A percentile compares a stretch with the other conserved stretches of the same genome.
Evolutionary conservation across 2,113 vertebrate genomes (phyloP).

Genomic region (Anarrhichthys ocellatus): DNA sequence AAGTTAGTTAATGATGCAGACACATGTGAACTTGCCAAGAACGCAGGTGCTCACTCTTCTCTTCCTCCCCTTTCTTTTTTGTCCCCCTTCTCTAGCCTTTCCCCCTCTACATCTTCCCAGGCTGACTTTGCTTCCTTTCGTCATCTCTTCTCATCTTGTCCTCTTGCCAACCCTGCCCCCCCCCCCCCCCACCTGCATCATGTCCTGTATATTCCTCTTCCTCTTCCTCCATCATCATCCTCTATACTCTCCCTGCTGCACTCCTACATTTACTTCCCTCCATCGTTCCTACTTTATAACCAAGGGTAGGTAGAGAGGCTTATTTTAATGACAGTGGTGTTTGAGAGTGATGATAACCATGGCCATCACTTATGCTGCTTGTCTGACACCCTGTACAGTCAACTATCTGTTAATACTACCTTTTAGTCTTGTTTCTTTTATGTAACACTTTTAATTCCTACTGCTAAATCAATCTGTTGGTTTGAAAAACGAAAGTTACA

Average conservation of each 20-base stretch:
- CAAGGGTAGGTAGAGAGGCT: neutral
- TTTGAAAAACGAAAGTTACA: slow-evolving; percentile 26
- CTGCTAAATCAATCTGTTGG: slow-evolving; percentile 10
- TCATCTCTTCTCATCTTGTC: slow-evolving; percentile 44
- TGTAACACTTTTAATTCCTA: slow-evolving; percentile 9
- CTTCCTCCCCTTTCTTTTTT: neutral
- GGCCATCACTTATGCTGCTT: neutral
- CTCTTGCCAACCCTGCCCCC: neutral
- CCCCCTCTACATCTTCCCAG: slow-evolving; percentile 24
- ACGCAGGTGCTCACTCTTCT: neutral
- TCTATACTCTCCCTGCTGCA: neutral
- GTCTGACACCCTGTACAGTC: neutral
- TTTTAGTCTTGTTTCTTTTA: neutral
- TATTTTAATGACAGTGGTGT: neutral
- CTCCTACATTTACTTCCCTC: neutral
- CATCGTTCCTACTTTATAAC: neutral
- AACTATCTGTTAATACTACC: neutral
- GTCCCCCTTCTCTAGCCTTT: neutral
- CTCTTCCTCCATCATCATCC: neutral
- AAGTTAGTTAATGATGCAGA: neutral
- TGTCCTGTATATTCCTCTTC: neutral
- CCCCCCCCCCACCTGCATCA: neutral
- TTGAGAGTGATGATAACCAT: neutral
- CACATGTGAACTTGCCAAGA: slow-evolving; percentile 12
- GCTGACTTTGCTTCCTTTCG: slow-evolving; percentile 11